Evolutionary conservation across 2,888 invertebrate species (phyloP), one percentile per base, ranked within the genome.

Genomic region (Caenorhabditis uteleia): DNA sequence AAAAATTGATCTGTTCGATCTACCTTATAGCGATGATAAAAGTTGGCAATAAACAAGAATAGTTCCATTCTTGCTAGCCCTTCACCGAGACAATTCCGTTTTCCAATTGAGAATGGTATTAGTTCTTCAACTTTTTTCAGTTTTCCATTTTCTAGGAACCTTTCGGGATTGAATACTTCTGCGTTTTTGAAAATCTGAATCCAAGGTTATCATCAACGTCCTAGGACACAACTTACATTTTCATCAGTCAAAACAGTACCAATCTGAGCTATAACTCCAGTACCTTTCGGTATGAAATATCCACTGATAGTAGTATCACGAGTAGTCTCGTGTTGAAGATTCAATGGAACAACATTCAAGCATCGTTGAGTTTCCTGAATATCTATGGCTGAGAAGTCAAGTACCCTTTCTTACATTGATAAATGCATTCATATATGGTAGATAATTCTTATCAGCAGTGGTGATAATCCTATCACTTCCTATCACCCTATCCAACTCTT

Each of bases 121-220:
- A 70, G 34, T n/a, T 61, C 58, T 18, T 69, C 66, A 23, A 61
- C 33, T 26, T 58, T 65, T 33, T 67, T 74, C 31, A 71, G 23
- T 39, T 74, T 68, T 14, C 77, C 79, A 45, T 71, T 58, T n/a
- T n/a, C n/a, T n/a, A 77, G 46, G 36, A 58, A 67, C 33, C 69
- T 23, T 2, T 61, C 64, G 50, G 58, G 61, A 49, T 59, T 46
- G 47, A 60, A 59, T 6, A 14, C 40, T 20, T 60, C 40, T 1
- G 54, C 53, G 18, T 55, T 49, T 10, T 47, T 61, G 55, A 61
- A 66, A n/a, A n/a, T n/a, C n/a, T n/a, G n/a, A n/a, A n/a, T n/a
- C n/a, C n/a, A n/a, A n/a, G n/a, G n/a, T n/a, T n/a, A n/a, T n/a
- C n/a, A n/a, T n/a, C n/a, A n/a, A n/a, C n/a, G n/a, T n/a, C n/a